These are phyloP conservation scores for Peromyscus polionotus DNA, from an alignment of 2,113 vertebrate genomes.

Conservation along the genomic window DNA sequence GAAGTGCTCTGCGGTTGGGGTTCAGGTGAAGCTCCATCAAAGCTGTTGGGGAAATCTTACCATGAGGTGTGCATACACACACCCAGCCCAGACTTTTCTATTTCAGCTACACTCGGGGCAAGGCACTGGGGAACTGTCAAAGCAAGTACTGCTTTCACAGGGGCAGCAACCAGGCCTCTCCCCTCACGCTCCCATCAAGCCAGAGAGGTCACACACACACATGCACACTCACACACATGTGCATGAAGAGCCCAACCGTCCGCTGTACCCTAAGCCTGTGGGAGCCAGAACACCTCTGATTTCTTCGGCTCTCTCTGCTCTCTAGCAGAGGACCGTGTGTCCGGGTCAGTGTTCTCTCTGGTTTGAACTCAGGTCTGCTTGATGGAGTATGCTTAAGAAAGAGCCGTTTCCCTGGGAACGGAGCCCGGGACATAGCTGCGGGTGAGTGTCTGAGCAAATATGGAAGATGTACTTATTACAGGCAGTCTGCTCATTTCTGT, in stretches of 20 bases:
- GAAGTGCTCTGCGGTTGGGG: fast-evolving
- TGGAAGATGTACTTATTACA: neutral
- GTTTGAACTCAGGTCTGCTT: neutral
- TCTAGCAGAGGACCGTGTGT: neutral
- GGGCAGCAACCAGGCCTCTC: too few relatives aligned
- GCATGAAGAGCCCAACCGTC: neutral
- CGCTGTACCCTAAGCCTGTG: neutral
- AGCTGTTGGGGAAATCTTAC: neutral
- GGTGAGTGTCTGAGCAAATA: neutral
- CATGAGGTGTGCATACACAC: fast-evolving
- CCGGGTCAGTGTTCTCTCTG: neutral
- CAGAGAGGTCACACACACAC: neutral
- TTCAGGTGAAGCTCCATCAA: neutral
- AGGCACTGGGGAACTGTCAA: neutral
- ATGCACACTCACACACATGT: neutral
- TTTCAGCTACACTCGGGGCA: neutral
- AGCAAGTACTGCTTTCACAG: neutral
- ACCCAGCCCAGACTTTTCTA: neutral
- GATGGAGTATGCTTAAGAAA: neutral
- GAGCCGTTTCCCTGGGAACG: neutral
- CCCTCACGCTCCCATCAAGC: neutral
- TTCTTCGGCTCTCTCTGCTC: neutral
- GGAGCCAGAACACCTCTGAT: neutral
- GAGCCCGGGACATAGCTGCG: neutral
- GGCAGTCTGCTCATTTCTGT: neutral